These are phyloP conservation scores for Parnassius orleans DNA, from an alignment of 2,888 invertebrate species.

Conservation along the genomic window DNA sequence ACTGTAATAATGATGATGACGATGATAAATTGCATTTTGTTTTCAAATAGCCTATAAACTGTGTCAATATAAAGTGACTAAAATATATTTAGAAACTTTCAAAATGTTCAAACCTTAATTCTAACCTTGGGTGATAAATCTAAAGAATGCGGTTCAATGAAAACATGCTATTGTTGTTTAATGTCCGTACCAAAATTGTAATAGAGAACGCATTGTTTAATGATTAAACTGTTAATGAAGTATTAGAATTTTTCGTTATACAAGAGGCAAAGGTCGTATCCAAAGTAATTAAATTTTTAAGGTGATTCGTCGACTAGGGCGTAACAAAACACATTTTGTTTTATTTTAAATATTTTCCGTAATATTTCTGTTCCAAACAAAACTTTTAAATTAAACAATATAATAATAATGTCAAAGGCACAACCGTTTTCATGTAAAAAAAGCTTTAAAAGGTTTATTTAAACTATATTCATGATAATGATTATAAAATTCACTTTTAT, in stretches of 20 bases:
- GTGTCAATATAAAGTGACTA: too few relatives aligned
- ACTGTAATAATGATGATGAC: too few relatives aligned
- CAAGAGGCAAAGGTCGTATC: slow-evolving; percentile 24
- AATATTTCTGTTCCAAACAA: too few relatives aligned
- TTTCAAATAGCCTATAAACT: too few relatives aligned
- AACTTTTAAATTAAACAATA: too few relatives aligned
- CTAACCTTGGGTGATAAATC: slow-evolving; percentile 27
- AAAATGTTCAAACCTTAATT: slow-evolving; percentile 13
- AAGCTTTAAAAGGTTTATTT: too few relatives aligned
- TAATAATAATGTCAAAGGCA: too few relatives aligned
- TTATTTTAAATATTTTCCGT: too few relatives aligned
- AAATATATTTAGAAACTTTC: slow-evolving; percentile 3
- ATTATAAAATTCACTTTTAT: too few relatives aligned
- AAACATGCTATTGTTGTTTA: slow-evolving; percentile 39
- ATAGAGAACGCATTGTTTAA: slow-evolving; percentile 37
- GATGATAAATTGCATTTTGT: too few relatives aligned
- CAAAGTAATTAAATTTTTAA: slow-evolving; percentile 22
- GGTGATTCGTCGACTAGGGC: slow-evolving; percentile 8
- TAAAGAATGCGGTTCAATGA: slow-evolving; percentile 40
- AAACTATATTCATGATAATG: too few relatives aligned
- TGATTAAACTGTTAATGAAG: slow-evolving; percentile 37
- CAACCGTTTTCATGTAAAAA: too few relatives aligned
- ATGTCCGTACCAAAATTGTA: slow-evolving; percentile 18
- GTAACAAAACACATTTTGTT: neutral
- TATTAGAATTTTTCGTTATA: slow-evolving; percentile 28